Percentiles rank a stretch among this genome's conserved stretches.
Conservation (phyloP, 2,888 invertebrate genomes). For the Zygaena filipendulae region DNA sequence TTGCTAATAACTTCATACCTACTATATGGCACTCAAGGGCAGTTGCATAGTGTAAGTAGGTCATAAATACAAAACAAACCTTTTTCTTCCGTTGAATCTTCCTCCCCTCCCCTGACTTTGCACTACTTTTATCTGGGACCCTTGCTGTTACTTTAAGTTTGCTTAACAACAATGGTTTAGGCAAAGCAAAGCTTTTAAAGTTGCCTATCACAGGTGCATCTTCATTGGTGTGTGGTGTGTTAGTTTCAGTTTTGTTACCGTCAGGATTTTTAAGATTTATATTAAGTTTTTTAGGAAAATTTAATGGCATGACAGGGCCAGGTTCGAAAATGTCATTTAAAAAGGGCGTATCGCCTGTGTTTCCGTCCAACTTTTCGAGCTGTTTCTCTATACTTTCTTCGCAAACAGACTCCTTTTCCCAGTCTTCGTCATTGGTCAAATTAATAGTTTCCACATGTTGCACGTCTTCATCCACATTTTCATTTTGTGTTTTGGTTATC, state of each 20-base stretch:
- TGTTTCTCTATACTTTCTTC: conserved; percentile 51
- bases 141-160: conserved; percentile 52
- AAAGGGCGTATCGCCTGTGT: conserved; percentile 51
- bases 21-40: background rate
- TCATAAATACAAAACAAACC: conserved; percentile 42
- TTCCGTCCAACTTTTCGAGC: conserved; percentile 42
- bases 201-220: conserved; percentile 51
- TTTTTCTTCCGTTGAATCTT: conserved; percentile 39
- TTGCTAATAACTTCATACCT: background rate
- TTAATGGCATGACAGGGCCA: conserved; percentile 40
- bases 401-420: conserved; percentile 49
- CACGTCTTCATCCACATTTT: conserved; percentile 10
- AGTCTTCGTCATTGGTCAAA: conserved; percentile 54
- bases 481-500: conserved; percentile 14
- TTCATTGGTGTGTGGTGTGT: conserved; percentile 29
- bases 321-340: conserved; percentile 63
- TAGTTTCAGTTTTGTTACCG: conserved; percentile 25
- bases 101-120: conserved; percentile 29
- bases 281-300: conserved; percentile 37
- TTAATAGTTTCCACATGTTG: conserved; percentile 43
- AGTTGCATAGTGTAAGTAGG: background rate
- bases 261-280: conserved; percentile 32
- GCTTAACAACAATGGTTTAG: conserved; percentile 58
- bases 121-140: conserved; percentile 34
- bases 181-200: conserved; percentile 62